Percentiles rank a stretch among this genome's conserved stretches.
phyloP scores from a whole-genome alignment of 2,113 vertebrate genomes.

The Anthoscopus minutus region DNA sequence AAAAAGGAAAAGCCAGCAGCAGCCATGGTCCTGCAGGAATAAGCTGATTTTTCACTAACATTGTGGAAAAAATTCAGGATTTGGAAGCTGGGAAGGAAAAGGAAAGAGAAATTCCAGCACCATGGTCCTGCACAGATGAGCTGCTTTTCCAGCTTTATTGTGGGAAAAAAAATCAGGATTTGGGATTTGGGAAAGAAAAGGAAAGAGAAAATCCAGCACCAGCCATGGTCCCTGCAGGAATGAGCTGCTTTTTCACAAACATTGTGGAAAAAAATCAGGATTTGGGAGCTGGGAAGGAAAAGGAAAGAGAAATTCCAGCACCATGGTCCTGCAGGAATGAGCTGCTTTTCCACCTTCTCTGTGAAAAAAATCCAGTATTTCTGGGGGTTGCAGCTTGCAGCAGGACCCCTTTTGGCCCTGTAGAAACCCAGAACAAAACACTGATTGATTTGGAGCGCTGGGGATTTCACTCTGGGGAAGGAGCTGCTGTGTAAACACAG shows the following conservation, averaged over 20 bases:
- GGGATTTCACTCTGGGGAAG: neutral
- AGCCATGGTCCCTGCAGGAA: neutral
- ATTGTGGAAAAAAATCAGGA: neutral
- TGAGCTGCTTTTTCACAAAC: neutral
- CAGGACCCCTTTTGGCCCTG: neutral
- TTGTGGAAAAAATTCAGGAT: neutral
- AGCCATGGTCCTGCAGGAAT: neutral
- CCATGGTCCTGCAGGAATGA: fast-evolving
- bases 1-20: neutral
- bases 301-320: neutral
- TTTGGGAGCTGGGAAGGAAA: neutral
- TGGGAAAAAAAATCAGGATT: neutral
- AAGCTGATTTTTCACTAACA: neutral
- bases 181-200: neutral
- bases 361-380: neutral
- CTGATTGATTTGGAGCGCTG: neutral
- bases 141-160: fast-evolving
- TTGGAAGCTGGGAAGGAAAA: neutral
- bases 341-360: neutral
- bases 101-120: neutral
- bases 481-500: conserved; percentile 20
- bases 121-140: neutral
- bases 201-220: neutral
- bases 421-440: neutral
- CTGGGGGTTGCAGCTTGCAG: neutral